Evolutionary conservation across 2,888 invertebrate species (phyloP), one percentile per base, ranked within the genome.

Genomic region (Mongoloraphidia duomilia): DNA sequence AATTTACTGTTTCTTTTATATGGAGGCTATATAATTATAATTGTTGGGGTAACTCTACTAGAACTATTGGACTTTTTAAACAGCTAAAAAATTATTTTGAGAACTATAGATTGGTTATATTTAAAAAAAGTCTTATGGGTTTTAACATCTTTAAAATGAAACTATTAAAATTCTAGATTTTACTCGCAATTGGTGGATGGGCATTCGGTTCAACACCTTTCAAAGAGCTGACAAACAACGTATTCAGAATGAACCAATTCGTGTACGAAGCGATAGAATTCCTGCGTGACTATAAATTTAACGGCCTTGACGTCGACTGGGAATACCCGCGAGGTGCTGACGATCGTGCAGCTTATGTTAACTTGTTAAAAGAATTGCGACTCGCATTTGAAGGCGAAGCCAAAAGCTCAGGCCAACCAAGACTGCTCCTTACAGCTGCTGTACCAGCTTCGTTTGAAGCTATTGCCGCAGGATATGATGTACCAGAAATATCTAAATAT

Each of bases 261-360:
- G 92, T 93, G 4, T 94, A 93, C 63, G 90, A 92, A 66, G 89
- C 92, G 13, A 92, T 93, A 51, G 92, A 94, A 57, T 93, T 92
- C 71, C 73, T 94, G 46, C 73, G 93, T 43, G 88, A 90, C 60
- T 88, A 86, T 64, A 85, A 90, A 66, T 92, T 94, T 66, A 91
- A 93, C 59, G 93, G 93, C 6, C 69, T 94, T 50, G 93, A 94
- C 60, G 85, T 94, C 0, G 92, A 92, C 60, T 93, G 93, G 93
- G 92, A 93, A 65, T 92, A 92, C 65, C 92, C 92, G 1, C 80
- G 91, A 63, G 92, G 91, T 12, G 80, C 85, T 3, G 91, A 92
- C 56, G 92, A 93, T 62, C 78, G 88, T 40, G 75, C 82, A 0
- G 84, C 89, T 2, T 92, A 89, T 62, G 86, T 90, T 0, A 85